Conservation (phyloP, 1,140 invertebrate genomes). For the Copidosoma floridanum region DNA sequence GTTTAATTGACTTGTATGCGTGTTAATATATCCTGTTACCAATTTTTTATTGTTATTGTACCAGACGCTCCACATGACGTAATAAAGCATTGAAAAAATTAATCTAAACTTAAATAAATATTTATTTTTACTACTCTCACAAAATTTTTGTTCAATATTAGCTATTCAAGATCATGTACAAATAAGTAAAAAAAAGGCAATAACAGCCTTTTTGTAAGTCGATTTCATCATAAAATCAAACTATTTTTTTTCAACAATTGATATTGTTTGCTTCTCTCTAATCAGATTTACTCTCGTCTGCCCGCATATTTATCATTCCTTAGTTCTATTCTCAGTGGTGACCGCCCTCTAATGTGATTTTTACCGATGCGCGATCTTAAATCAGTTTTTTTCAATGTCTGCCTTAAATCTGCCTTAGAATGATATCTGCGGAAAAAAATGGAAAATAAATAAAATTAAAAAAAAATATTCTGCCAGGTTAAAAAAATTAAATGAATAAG, state of each 20-base stretch:
- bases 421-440: constrained; percentile 28
- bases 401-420: constrained; percentile 37
- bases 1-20: constrained; percentile 14
- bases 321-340: constrained; percentile 51
- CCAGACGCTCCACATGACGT: constrained; percentile 9
- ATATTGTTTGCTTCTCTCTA: constrained; percentile 17
- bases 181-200: too few species aligned
- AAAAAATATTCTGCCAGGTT: neutral
- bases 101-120: constrained; percentile 13
- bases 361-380: constrained; percentile 45
- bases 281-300: constrained; percentile 36
- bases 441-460: neutral
- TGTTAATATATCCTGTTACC: constrained; percentile 17
- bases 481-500: constrained; percentile 15
- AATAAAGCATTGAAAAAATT: constrained; percentile 27
- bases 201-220: too few species aligned
- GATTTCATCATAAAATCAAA: too few species aligned
- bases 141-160: too few species aligned
- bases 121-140: constrained; percentile 1
- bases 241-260: too few species aligned
- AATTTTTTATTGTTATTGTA: constrained; percentile 23
- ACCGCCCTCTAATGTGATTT: constrained; percentile 42
- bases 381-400: constrained; percentile 38
- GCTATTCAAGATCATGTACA: too few species aligned
- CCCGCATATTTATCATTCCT: constrained; percentile 49